Base-by-base conservation (phyloP, 1,140 invertebrate genomes). In the Brachionus rotundiformis region DNA sequence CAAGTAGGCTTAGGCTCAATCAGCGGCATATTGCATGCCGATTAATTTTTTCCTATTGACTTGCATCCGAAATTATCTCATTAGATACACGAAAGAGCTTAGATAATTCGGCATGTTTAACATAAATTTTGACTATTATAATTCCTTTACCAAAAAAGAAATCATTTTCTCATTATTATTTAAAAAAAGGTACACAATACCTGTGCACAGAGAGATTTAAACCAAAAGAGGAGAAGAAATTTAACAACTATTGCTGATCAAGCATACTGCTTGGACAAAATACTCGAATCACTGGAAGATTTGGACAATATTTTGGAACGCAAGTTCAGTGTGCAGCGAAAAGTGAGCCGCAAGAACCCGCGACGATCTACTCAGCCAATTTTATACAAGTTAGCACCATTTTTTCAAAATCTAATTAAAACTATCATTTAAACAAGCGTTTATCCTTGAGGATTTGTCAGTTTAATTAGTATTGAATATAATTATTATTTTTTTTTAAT, bases 21-120 rank as follows among this genome's bases (percentile, higher is more conserved):
- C n/a, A 54, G 47, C 47, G 47, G 47, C 19, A 54, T 54, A 25
- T 54, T 54, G 47, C 47, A 54, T 54, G 47, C 47, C n/a, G 47
- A 23, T 54, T 54, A 23, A 54, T 54, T 54, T 54, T 54, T 54
- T 54, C 47, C 47, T 54, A 54, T 54, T 54, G 19, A 54, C 47
- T 54, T 23, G 47, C 47, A 54, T 25, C 47, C 47, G 47, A 54
- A 54, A 23, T 54, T 54, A 54, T 54, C 47, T 54, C 47, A 54
- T 54, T 54, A 54, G 19, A n/a, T 54, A 54, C 47, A 54, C 47
- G 47, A 54, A 54, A 54, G 10, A 10, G 39, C 6, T 41, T 41
- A 41, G 39, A 41, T 54, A 54, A 54, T 54, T 19, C 10, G 5
- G n/a, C n/a, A 16, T 54, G 47, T 54, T 54, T 54, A 54, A 16